phyloP scores from a whole-genome alignment of 2,888 invertebrate genomes.

The Acleris literana region DNA sequence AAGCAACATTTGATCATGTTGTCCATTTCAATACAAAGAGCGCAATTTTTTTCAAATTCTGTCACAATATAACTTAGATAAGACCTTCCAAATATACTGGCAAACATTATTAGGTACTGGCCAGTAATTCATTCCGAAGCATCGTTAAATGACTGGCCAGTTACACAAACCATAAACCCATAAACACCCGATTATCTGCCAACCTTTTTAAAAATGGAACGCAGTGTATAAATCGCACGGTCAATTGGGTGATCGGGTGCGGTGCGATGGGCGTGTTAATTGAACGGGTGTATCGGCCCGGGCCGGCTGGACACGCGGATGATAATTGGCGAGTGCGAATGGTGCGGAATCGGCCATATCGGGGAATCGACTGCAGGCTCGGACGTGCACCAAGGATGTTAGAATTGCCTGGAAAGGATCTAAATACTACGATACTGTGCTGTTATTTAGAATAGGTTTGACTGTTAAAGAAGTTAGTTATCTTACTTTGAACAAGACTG shows the following conservation, averaged over 20 bases:
- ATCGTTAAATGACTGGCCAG: conserved; percentile 1
- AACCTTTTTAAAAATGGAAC: conserved; percentile 14
- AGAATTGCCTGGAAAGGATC: conserved; percentile 21
- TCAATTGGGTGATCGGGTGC: conserved; percentile 59
- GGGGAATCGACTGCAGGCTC: conserved; percentile 68
- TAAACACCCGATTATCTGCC: background rate
- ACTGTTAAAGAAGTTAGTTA: too few relatives aligned
- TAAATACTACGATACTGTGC: background rate
- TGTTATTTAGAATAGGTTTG: background rate
- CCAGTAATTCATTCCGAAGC: background rate
- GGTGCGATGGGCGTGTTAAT: conserved; percentile 78
- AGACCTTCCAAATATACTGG: background rate
- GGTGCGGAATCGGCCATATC: conserved; percentile 66
- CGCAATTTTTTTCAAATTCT: too few relatives aligned
- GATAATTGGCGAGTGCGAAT: conserved; percentile 71
- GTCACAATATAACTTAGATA: too few relatives aligned
- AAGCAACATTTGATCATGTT: too few relatives aligned
- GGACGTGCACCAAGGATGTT: conserved; percentile 40
- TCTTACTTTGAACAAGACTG: too few relatives aligned
- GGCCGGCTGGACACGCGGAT: conserved; percentile 72
- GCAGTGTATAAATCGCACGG: conserved; percentile 69
- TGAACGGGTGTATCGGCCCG: conserved; percentile 56
- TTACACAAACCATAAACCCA: background rate
- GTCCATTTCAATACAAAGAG: too few relatives aligned
- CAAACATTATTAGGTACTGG: background rate